These are phyloP conservation scores for Chelon auratus DNA, from an alignment of 2,797 vertebrate genomes.

Conservation along the genomic window DNA sequence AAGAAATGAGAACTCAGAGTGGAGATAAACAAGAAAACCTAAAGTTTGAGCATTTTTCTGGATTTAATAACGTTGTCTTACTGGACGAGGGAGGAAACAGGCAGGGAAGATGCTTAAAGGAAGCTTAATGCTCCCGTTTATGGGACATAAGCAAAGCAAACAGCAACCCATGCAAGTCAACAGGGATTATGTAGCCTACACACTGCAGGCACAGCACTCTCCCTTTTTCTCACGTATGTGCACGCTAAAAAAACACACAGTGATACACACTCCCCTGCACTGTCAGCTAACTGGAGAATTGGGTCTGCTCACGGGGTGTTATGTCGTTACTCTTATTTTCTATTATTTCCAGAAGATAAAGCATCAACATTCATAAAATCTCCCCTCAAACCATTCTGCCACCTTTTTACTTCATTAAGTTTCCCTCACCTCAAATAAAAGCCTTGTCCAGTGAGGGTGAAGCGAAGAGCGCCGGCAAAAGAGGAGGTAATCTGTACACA, in stretches of 20 bases:
- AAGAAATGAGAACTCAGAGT: constrained; percentile 43
- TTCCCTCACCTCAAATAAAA: constrained; percentile 49
- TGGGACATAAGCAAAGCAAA: constrained; percentile 50
- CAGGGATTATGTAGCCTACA: constrained; percentile 58
- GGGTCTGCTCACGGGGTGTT: constrained; percentile 28
- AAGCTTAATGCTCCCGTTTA: constrained; percentile 44
- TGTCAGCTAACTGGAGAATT: constrained; percentile 45
- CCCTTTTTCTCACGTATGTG: constrained; percentile 12
- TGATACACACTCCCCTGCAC: constrained; percentile 26
- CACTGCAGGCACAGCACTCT: constrained; percentile 11
- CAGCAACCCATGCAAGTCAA: constrained; percentile 34
- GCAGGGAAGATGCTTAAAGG: constrained; percentile 18
- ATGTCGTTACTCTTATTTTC: constrained; percentile 37
- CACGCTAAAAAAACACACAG: constrained; percentile 24
- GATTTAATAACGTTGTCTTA: constrained; percentile 50
- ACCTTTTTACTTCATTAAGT: constrained; percentile 42
- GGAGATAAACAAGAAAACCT: constrained; percentile 56
- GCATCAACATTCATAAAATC: constrained; percentile 29
- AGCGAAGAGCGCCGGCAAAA: constrained; percentile 40
- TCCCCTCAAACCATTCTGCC: constrained; percentile 21
- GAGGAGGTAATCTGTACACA: constrained; percentile 35
- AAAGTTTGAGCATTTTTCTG: constrained; percentile 19
- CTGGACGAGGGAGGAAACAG: constrained; percentile 13
- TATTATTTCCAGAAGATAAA: constrained; percentile 27
- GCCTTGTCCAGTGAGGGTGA: constrained; percentile 31